These are phyloP conservation scores for Xanthia togata DNA, from an alignment of 2,888 invertebrate genomes.

Conservation along the genomic window DNA sequence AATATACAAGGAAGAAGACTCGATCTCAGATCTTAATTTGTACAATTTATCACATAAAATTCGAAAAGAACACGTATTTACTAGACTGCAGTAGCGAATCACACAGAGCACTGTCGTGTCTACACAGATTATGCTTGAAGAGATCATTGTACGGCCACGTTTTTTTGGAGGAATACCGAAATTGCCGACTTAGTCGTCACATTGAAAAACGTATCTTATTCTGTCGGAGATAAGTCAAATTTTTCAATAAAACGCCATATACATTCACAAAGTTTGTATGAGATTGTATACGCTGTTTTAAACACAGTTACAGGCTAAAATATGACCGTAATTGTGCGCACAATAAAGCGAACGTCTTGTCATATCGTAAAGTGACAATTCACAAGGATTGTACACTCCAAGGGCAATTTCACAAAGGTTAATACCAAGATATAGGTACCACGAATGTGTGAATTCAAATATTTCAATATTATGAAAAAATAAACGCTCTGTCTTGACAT, in stretches of 20 bases:
- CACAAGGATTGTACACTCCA: conserved; percentile 26
- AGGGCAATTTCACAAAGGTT: conserved; percentile 37
- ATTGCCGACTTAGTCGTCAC: conserved; percentile 24
- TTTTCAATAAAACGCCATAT: conserved; percentile 34
- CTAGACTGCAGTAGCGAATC: conserved; percentile 70
- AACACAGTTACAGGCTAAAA: conserved; percentile 32
- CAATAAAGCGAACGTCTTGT: conserved; percentile 52
- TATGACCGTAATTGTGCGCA: conserved; percentile 29
- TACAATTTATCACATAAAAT: conserved; percentile 88
- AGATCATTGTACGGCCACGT: conserved; percentile 66
- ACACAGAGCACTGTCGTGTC: conserved; percentile 61
- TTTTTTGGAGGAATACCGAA: conserved; percentile 41
- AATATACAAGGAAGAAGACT: conserved; percentile 82
- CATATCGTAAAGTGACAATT: conserved; percentile 26
- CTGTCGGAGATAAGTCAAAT: not conserved
- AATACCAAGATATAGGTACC: conserved; percentile 60
- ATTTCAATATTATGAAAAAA: conserved; percentile 82
- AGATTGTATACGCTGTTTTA: conserved; percentile 33
- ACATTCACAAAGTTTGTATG: conserved; percentile 18
- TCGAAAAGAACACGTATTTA: conserved; percentile 81
- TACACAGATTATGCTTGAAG: conserved; percentile 71
- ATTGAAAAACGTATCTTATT: conserved; percentile 35
- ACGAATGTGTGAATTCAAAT: conserved; percentile 72
- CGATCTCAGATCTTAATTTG: conserved; percentile 87
- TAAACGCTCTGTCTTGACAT: conserved; percentile 81